Percentiles rank a stretch among this genome's conserved stretches.
Evolutionary conservation across 2,113 vertebrate genomes (phyloP).

Genomic region (Pelecanus crispus): DNA sequence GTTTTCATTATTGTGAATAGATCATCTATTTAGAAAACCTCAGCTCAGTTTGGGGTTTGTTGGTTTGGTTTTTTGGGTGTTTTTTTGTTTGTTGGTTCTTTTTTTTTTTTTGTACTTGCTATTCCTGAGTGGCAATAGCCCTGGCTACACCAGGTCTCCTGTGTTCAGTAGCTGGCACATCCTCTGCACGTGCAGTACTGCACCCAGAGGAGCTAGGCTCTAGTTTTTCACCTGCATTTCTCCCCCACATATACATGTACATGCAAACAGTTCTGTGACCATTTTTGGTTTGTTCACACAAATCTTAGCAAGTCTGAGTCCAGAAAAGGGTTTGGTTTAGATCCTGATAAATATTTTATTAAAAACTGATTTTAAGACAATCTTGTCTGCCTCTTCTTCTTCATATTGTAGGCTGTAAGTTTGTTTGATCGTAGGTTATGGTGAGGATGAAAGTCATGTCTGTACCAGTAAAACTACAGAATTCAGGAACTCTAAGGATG

Average conservation of each 20-base stretch:
- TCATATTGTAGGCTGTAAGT: accelerated
- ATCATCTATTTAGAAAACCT: neutral
- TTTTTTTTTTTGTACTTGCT: neutral
- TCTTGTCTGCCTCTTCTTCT: neutral
- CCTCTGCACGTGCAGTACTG: neutral
- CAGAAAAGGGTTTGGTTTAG: constrained; percentile 48
- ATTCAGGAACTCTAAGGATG: neutral
- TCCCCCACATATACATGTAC: neutral
- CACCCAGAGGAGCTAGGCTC: neutral
- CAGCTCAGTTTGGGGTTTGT: neutral
- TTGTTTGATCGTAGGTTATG: too few relatives aligned
- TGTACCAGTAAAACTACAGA: neutral
- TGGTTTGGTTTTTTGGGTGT: neutral
- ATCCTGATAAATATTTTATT: constrained; percentile 67
- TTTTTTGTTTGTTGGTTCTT: neutral
- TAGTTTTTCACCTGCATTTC: neutral
- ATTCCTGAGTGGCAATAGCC: neutral
- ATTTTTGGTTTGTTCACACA: neutral
- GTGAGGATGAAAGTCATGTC: neutral
- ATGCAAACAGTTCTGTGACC: neutral
- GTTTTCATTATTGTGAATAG: neutral
- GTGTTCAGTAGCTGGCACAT: neutral
- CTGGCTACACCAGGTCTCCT: neutral
- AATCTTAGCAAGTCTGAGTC: constrained; percentile 35
- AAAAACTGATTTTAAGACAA: constrained; percentile 62